A percentile compares a stretch with the other conserved stretches of the same genome.
These are phyloP conservation scores for Diabrotica balteata DNA, from an alignment of 2,888 invertebrate genomes.

Conservation along the genomic window DNA sequence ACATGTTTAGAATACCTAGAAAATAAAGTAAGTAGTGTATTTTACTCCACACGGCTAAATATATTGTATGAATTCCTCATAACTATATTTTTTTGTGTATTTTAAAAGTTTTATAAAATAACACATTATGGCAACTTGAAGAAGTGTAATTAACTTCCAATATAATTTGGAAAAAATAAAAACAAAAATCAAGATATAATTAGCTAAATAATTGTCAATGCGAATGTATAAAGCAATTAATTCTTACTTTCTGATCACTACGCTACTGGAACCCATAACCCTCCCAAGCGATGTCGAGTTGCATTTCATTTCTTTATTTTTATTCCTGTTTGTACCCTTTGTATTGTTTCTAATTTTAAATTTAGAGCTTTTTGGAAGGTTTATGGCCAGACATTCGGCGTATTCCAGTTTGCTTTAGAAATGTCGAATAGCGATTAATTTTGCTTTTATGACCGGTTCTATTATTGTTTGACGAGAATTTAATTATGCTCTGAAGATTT, in stretches of 20 bases:
- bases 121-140: too few species aligned
- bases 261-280: conserved; percentile 6
- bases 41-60: too few species aligned
- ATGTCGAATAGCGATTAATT: conserved; percentile 22
- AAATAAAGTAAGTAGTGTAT: too few species aligned
- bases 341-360: conserved; percentile 28
- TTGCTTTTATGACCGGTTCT: conserved; percentile 20
- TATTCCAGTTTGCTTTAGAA: conserved; percentile 12
- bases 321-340: conserved; percentile 9
- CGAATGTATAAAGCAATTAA: not conserved
- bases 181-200: too few species aligned
- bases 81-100: too few species aligned
- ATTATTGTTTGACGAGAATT: conserved; percentile 21
- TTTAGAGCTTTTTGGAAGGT: conserved; percentile 26
- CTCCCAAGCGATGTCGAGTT: conserved; percentile 3
- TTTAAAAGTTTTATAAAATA: too few species aligned
- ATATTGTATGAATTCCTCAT: too few species aligned
- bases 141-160: too few species aligned
- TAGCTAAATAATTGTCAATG: too few species aligned
- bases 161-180: too few species aligned
- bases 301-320: conserved; percentile 6
- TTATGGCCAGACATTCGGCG: conserved; percentile 14
- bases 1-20: too few species aligned
- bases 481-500: too few species aligned
- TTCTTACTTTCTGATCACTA: not conserved